phyloP scores from a whole-genome alignment of 2,113 vertebrate genomes.

The Erinaceus europaeus region DNA sequence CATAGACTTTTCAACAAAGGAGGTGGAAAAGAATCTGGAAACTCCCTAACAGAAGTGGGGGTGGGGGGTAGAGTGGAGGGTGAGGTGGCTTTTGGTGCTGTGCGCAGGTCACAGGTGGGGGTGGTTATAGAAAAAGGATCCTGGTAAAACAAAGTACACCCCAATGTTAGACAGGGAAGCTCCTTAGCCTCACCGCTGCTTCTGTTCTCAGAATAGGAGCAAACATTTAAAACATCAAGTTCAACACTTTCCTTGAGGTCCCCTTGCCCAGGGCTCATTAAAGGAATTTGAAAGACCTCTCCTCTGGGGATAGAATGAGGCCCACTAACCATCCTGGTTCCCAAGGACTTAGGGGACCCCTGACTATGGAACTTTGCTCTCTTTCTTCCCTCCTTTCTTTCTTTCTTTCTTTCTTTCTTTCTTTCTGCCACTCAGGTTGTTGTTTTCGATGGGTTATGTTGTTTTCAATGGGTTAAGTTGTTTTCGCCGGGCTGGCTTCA shows the following conservation, averaged over 20 bases:
- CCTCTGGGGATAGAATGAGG: neutral
- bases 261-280: accelerated
- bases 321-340: neutral
- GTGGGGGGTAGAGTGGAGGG: neutral
- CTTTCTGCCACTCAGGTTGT: too few species aligned
- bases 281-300: neutral
- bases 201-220: neutral
- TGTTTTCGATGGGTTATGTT: too few species aligned
- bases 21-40: neutral
- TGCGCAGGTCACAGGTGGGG: neutral
- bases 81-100: neutral
- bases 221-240: neutral
- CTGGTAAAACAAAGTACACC: neutral
- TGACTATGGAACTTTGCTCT: neutral
- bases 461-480: too few species aligned
- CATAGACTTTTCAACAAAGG: neutral
- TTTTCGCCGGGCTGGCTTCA: too few species aligned
- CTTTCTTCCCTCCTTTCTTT: too few species aligned
- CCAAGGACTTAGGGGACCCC: neutral
- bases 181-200: neutral
- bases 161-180: neutral
- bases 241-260: neutral
- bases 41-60: neutral
- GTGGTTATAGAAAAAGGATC: neutral
- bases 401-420: too few species aligned